A percentile compares a stretch with the other conserved stretches of the same genome.
Evolutionary conservation across 1,140 invertebrate species (phyloP).

Genomic region (Dendroctonus valens): DNA sequence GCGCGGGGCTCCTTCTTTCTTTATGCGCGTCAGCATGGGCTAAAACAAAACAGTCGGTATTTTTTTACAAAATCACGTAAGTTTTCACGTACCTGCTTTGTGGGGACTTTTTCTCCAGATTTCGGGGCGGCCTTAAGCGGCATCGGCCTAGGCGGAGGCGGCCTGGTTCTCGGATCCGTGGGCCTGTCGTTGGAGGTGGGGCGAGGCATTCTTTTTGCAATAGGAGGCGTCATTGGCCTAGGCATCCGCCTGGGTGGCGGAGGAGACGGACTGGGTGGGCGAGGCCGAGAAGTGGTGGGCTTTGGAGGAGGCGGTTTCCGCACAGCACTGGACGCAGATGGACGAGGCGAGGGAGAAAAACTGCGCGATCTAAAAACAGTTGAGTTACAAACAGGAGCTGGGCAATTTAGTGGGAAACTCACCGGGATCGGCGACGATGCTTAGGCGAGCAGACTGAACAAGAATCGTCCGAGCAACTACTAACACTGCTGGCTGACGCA

Average conservation of each 20-base stretch:
- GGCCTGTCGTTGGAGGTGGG: slow-evolving; percentile 44
- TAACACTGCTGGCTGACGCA: slow-evolving; percentile 67
- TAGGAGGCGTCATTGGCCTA: slow-evolving; percentile 53
- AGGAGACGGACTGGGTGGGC: slow-evolving; percentile 45
- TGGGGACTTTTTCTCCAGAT: slow-evolving; percentile 16
- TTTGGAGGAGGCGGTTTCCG: slow-evolving; percentile 39
- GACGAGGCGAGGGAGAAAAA: slow-evolving; percentile 50
- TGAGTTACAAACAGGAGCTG: not conserved
- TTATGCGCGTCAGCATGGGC: slow-evolving; percentile 46
- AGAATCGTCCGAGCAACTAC: slow-evolving; percentile 77
- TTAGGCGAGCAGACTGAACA: slow-evolving; percentile 71
- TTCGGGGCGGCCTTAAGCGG: slow-evolving; percentile 43
- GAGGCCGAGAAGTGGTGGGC: slow-evolving; percentile 30
- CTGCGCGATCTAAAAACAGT: slow-evolving; percentile 51
- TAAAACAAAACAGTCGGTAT: slow-evolving; percentile 19
- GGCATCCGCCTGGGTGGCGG: slow-evolving; percentile 48
- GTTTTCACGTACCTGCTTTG: not conserved
- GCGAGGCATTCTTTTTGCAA: slow-evolving; percentile 49
- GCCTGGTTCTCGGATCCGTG: slow-evolving; percentile 48
- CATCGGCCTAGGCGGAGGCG: slow-evolving; percentile 45
- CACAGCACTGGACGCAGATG: slow-evolving; percentile 29
- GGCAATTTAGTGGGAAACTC: slow-evolving; percentile 13
- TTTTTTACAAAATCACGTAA: too few species aligned
- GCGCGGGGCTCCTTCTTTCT: slow-evolving; percentile 46
- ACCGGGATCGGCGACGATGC: slow-evolving; percentile 50